Base-by-base conservation (phyloP, 2,113 vertebrate genomes). In the Mormoops blainvillei region DNA sequence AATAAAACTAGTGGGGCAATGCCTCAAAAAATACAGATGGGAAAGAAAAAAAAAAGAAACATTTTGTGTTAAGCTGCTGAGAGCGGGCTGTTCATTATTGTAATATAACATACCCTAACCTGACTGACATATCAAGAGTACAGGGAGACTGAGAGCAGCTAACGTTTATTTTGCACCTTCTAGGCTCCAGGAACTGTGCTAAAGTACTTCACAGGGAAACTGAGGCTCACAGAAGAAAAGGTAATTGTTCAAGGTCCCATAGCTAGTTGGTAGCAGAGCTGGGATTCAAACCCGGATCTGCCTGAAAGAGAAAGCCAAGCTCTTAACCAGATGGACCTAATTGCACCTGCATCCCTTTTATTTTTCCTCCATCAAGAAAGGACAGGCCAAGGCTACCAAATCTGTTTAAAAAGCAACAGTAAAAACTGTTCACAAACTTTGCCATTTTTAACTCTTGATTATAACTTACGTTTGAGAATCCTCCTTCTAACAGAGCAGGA, bases 1-100 rank as follows among this genome's bases (percentile, higher is more conserved):
- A 7, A 22, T 28, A 43, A 76, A 65, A 54, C 18, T 0, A 43
- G 68, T 7, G 0, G 38, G 0, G 31, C 19, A 43, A 52, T 2
- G 7, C 24, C 50, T 43, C 3, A 36, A 77, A 52, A 41, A 22
- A 24, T 52, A 36, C n/a, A 63, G 33, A 33, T 3, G 41, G 28
- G 54, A 31, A 61, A 71, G 33, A 38, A 38, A 54, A 70, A 33
- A 31, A 61, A 65, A 33, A 63, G 3, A 52, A 22, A 22, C 5
- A 26, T 33, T 45, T 36, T 54, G 26, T 2, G 71, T 20, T 20
- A 7, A 38, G 61, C 36, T 3, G 5, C 38, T 4, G 8, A 58
- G 67, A 56, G 45, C 16, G 18, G 80, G 61, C 4, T 1, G 31
- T 68, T 31, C 70, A 24, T 86, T 50, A 45, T 67, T 3, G n/a